Evolutionary conservation across 2,797 vertebrate genomes (phyloP).

Genomic region (Pterois miles): DNA sequence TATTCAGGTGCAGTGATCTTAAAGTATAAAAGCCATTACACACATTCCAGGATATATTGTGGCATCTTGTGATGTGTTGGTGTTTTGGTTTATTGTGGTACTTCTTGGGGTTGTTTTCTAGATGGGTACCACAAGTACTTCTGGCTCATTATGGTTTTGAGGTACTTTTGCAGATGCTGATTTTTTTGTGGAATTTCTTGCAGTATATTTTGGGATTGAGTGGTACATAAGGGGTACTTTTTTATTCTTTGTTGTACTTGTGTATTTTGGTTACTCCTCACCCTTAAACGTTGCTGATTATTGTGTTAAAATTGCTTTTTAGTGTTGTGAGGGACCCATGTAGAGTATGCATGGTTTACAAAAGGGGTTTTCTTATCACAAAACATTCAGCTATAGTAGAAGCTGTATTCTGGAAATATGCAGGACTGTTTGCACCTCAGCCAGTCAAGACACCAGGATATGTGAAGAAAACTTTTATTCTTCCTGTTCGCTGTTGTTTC

Average conservation of each 20-base stretch:
- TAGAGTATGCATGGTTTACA: background rate
- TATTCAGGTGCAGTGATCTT: background rate
- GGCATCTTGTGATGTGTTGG: background rate
- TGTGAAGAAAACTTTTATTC: background rate
- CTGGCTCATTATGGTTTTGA: background rate
- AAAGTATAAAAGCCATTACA: background rate
- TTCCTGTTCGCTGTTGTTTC: conserved; percentile 9
- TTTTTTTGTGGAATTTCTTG: background rate
- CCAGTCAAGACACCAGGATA: background rate
- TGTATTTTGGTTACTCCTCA: background rate
- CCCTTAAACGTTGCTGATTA: background rate
- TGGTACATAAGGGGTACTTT: too few species aligned
- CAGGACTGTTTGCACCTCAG: background rate
- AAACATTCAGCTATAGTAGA: background rate
- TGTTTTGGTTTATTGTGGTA: background rate
- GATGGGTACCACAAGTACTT: background rate
- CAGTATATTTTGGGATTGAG: background rate
- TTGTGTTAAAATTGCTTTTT: background rate
- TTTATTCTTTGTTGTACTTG: too few species aligned
- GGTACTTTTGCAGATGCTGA: background rate
- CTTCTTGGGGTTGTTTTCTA: background rate
- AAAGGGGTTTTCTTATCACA: background rate
- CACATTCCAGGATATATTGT: background rate
- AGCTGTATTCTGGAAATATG: background rate
- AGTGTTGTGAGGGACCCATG: background rate